These are phyloP conservation scores for Lypha dubia DNA, from an alignment of 2,888 invertebrate genomes.

Conservation along the genomic window DNA sequence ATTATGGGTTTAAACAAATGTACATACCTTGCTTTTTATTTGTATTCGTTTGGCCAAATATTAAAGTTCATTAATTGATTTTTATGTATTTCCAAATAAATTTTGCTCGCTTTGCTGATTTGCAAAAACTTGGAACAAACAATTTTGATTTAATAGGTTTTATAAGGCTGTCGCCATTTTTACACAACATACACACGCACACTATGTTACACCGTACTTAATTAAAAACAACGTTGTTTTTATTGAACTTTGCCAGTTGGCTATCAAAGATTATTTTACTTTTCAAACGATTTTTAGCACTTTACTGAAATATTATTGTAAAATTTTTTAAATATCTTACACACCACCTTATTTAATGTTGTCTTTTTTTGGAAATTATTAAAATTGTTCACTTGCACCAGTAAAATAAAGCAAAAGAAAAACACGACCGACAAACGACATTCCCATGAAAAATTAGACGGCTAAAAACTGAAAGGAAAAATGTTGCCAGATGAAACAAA, in stretches of 20 bases:
- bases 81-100: background rate
- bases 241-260: slow-evolving; percentile 60
- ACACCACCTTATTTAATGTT: background rate
- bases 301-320: background rate
- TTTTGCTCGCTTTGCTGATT: background rate
- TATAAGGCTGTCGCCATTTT: slow-evolving; percentile 71
- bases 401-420: slow-evolving; percentile 52
- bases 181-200: slow-evolving; percentile 55
- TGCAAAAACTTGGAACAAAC: background rate
- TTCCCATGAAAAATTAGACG: slow-evolving; percentile 62
- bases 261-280: slow-evolving; percentile 35
- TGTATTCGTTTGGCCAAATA: slow-evolving; percentile 14
- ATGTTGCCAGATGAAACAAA: slow-evolving; percentile 45
- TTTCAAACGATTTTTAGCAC: background rate
- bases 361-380: slow-evolving; percentile 21
- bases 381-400: slow-evolving; percentile 15
- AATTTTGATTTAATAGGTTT: slow-evolving; percentile 24
- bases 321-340: background rate
- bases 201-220: slow-evolving; percentile 29
- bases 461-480: slow-evolving; percentile 44
- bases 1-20: background rate
- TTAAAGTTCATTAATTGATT: slow-evolving; percentile 3
- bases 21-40: slow-evolving; percentile 55
- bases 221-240: slow-evolving; percentile 68
- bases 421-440: slow-evolving; percentile 70